Base-by-base conservation (phyloP, 2,797 vertebrate species). In the Anas bernieri region DNA sequence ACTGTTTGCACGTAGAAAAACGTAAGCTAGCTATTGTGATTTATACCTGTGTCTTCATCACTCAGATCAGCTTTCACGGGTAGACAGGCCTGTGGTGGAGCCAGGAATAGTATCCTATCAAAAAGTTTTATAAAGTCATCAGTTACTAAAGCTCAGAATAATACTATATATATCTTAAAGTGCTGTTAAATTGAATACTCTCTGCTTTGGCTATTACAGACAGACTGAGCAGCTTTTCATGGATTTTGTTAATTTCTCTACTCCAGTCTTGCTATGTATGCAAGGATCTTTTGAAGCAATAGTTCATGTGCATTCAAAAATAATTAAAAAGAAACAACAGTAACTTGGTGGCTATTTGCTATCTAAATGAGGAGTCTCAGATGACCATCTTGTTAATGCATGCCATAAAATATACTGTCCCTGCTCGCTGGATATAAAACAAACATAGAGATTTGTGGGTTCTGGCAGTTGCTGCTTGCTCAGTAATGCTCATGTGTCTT, bases 371-470 rank as follows among this genome's bases (percentile, higher is more conserved):
- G 17, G 61, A 83, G 77, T 64, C 85, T 62, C 80, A 62, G 72
- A 50, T 77, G 81, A 86, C 89, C 67, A 26, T 17, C 87, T 77
- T 92, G 69, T 82, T 88, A 81, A 88, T 22, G n/a, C 26, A 43
- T 0, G 3, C 48, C 56, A 11, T 58, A 55, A 93, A 95, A 92
- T 93, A 91, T 74, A 45, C 76, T 62, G 54, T 22, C 26, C 48
- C 41, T 80, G 30, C 45, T 83, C 17, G 21, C 43, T 82, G 68
- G 43, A 59, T 77, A 30, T 43, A 90, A 86, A 97, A 93, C 77
- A 91, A 88, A 85, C 35, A 73, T 33, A 37, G 41, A 93, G 86
- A 95, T 95, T 93, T 96, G 94, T 92, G 86, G 41, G 55, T 76
- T 86, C 75, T 93, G 70, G 64, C 83, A 94, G 54, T 16, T 74